Evolutionary conservation across 2,797 vertebrate genomes (phyloP), one percentile per base, ranked within the genome.

Genomic region (Arremon brunneinucha): DNA sequence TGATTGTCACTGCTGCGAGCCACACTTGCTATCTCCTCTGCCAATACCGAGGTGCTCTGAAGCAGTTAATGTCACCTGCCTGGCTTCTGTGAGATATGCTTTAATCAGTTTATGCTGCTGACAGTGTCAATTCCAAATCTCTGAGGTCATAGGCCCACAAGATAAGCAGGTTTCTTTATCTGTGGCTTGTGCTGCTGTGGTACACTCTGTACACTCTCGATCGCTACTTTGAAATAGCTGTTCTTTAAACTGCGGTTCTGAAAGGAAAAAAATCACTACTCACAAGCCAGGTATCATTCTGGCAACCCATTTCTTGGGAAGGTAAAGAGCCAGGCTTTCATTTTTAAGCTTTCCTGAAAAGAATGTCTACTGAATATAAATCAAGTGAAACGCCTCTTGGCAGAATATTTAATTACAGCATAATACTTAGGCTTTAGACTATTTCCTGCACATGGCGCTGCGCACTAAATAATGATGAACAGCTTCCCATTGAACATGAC

Each of bases 281-380:
- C 77, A 56, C 34, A 77, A 74, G 41, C 21, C 49, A 62, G 46
- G 14, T 68, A 86, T 44, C 85, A 82, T 77, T 55, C 59, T 81
- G 37, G 39, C 24, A 83, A 65, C 27, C 68, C 83, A 24, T 57
- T 85, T 47, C 13, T 44, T 41, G 49, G 34, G 55, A 90, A 85
- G n/a, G 24, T 55, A 65, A 80, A 72, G 49, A 87, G 32, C 8
- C 11, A 87, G 20, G 34, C 39, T 91, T 87, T 84, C 34, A 41
- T 83, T 92, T 89, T 87, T 81, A 55, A 83, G 72, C 26, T 89
- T 87, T 83, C 74, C 39, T 75, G 49, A 87, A 84, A 90, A 27
- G 44, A 88, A 52, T 55, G 5, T 69, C 83, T 74, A 22, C 41
- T 50, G 74, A 86, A 79, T 80, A 83, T 49, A 67, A 90, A 94